Conservation (phyloP, 92 coral and sea anemone species). For the Porites evermanni region DNA sequence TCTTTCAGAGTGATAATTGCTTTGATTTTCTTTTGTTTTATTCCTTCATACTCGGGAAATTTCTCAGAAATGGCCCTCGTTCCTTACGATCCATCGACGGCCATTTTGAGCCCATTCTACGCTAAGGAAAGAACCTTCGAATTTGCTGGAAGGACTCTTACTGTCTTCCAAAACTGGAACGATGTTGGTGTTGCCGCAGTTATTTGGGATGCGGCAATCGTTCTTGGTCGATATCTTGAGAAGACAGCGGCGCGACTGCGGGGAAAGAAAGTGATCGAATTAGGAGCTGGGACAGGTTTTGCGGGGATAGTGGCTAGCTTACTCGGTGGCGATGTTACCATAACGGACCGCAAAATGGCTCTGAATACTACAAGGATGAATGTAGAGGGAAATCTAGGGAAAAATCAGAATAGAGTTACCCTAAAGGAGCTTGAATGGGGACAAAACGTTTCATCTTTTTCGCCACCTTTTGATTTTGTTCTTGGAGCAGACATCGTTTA, state of each 20-base stretch:
- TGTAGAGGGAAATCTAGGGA: conserved; percentile 73
- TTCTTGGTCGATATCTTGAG: conserved; percentile 84
- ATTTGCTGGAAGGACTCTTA: conserved; percentile 82
- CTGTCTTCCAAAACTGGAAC: conserved; percentile 89
- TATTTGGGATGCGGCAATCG: conserved; percentile 98
- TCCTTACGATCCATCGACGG: conserved; percentile 78
- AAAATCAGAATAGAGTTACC: conserved; percentile 23
- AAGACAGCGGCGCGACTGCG: conserved; percentile 47
- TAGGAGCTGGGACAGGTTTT: conserved; percentile 97
- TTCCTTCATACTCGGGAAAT: conserved; percentile 12
- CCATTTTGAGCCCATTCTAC: conserved; percentile 72
- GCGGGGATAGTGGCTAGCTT: conserved; percentile 92
- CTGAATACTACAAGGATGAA: conserved; percentile 77
- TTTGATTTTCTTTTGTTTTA: neutral
- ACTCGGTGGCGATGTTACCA: conserved; percentile 84
- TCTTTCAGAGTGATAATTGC: neutral
- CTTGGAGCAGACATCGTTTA: conserved; percentile 97
- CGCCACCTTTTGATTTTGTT: conserved; percentile 82
- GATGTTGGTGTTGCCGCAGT: conserved; percentile 98
- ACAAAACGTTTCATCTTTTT: conserved; percentile 72
- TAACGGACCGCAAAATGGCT: conserved; percentile 91
- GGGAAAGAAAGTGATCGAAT: conserved; percentile 86
- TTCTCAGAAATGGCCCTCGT: conserved; percentile 77
- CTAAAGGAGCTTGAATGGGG: conserved; percentile 94
- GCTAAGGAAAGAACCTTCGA: conserved; percentile 75